Evolutionary conservation across 1,140 invertebrate species (phyloP), one percentile per base, ranked within the genome.

Genomic region (Ruditapes philippinarum): DNA sequence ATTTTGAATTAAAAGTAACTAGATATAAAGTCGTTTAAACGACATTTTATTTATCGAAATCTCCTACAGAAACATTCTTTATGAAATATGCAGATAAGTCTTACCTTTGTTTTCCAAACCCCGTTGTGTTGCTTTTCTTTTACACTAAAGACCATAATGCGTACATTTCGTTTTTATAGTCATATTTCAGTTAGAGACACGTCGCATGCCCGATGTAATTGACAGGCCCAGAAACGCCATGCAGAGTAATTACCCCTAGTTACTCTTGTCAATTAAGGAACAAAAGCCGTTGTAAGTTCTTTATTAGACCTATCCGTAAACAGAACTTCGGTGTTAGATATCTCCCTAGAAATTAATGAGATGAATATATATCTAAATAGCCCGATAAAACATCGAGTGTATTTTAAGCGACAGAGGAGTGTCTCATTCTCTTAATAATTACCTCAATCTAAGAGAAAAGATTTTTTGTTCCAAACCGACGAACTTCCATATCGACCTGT

Each of bases 291-390:
- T 57, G 51, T 57, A 22, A 57, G 51, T 57, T 57, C 51, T 57
- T 57, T 57, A 57, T 57, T 57, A 3, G 51, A 22, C 51, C 51
- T 57, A 57, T 57, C 51, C 17, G 19, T 22, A 57, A 57, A 57
- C 51, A 57, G 19, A 11, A 57, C 51, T 7, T 14, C 19, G 51
- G 51, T 57, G 51, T 57, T 57, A 57, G 19, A 57, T 57, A 57
- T 57, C 51, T 57, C 51, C 51, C 51, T 11, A 57, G 51, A 57
- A 57, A 57, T 57, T 57, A 57, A 57, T 57, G 51, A 57, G 17
- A 57, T 57, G 51, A 57, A 57, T 57, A n/a, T 57, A 57, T 57
- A 22, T 57, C 51, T 57, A 57, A 57, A 57, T 57, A 57, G 51
- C 51, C 51, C 7, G 51, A 57, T 57, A 57, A 57, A 57, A n/a